Percentiles rank a stretch among this genome's conserved stretches.
phyloP scores from a whole-genome alignment of 2,113 vertebrate genomes.

The Piaya cayana region DNA sequence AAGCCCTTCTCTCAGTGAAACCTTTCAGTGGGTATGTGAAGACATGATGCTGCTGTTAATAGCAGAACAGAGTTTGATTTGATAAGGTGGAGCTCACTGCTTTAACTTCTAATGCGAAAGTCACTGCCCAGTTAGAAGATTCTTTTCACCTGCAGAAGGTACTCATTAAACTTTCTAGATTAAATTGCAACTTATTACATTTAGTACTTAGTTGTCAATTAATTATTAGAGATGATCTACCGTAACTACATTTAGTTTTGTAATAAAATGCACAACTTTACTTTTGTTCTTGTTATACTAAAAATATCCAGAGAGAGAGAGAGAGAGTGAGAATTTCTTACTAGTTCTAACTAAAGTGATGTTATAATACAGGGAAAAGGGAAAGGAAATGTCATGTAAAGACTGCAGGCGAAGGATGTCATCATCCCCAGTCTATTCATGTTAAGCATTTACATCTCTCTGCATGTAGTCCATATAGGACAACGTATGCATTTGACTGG shows the following conservation, averaged over 20 bases:
- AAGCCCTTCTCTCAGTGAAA: slow-evolving; percentile 41
- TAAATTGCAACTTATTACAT: not conserved
- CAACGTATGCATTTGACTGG: slow-evolving; percentile 37
- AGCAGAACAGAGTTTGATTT: not conserved
- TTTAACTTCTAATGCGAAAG: not conserved
- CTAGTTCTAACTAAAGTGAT: not conserved
- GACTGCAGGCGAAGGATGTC: not conserved
- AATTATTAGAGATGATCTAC: not conserved
- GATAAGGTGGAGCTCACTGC: not conserved
- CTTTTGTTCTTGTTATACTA: not conserved
- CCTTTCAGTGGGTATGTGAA: slow-evolving; percentile 46
- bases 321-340: not conserved
- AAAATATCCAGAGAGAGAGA: not conserved
- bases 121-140: not conserved
- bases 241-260: not conserved
- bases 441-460: slow-evolving; percentile 30
- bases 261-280: not conserved
- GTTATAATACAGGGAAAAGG: not conserved
- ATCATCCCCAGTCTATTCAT: not conserved
- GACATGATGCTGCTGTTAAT: slow-evolving; percentile 33
- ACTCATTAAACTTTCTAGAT: not conserved
- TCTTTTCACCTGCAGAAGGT: not conserved
- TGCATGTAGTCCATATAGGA: slow-evolving; percentile 40
- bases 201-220: not conserved
- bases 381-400: slow-evolving; percentile 41